Evolutionary conservation across 1,140 invertebrate genomes (phyloP).

Genomic region (Uloborus diversus): DNA sequence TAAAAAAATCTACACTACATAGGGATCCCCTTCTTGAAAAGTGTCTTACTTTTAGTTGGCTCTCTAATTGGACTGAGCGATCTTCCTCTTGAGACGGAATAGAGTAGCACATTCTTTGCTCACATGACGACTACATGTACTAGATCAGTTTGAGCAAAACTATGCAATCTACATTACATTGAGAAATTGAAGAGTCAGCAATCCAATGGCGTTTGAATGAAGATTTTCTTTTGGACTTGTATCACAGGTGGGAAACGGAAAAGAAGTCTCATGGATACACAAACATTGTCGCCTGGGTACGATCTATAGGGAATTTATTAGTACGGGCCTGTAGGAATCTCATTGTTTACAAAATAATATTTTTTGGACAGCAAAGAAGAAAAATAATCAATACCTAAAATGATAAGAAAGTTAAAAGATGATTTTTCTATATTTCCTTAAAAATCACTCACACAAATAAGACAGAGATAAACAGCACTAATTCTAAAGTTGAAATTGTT

Average conservation of each 20-base stretch:
- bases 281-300: neutral
- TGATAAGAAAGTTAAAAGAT: neutral
- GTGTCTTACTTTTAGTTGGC: slow-evolving; percentile 13
- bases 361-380: neutral
- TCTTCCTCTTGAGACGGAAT: slow-evolving; percentile 47
- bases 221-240: slow-evolving; percentile 33
- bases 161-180: slow-evolving; percentile 37
- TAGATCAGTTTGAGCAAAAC: slow-evolving; percentile 39
- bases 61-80: slow-evolving; percentile 55
- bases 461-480: too few relatives aligned
- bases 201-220: slow-evolving; percentile 20
- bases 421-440: neutral
- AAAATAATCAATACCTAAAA: neutral
- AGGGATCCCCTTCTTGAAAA: slow-evolving; percentile 42
- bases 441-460: too few relatives aligned
- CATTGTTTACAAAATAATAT: neutral
- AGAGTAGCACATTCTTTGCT: slow-evolving; percentile 52
- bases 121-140: neutral
- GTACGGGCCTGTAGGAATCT: neutral
- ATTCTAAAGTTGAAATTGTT: too few relatives aligned
- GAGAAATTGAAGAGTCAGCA: slow-evolving; percentile 12
- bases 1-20: neutral
- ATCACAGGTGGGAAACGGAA: slow-evolving; percentile 42
- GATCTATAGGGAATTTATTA: neutral
- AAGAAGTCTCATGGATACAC: neutral